A percentile compares a stretch with the other conserved stretches of the same genome.
These are phyloP conservation scores for Neoarius graeffei DNA, from an alignment of 2,113 vertebrate genomes.

Conservation along the genomic window DNA sequence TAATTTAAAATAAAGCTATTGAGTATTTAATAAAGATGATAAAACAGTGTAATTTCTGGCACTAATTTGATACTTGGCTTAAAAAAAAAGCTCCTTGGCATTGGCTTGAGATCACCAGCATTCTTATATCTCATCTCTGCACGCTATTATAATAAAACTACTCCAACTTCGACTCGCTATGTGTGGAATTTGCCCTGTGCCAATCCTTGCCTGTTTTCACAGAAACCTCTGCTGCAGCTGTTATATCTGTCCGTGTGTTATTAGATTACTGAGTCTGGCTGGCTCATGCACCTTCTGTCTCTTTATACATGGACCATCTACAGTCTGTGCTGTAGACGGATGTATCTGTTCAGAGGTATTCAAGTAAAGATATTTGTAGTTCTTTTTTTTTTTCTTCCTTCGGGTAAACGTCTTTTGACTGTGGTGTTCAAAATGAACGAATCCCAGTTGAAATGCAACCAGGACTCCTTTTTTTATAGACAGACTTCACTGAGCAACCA, in stretches of 20 bases:
- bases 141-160: neutral
- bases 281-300: neutral
- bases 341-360: neutral
- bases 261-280: slow-evolving; percentile 45
- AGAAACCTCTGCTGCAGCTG: slow-evolving; percentile 12
- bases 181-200: slow-evolving; percentile 6
- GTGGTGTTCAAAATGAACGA: neutral
- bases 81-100: neutral
- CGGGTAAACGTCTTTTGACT: neutral
- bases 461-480: neutral
- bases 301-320: slow-evolving; percentile 18
- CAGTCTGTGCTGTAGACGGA: neutral
- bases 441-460: neutral
- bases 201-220: neutral
- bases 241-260: slow-evolving; percentile 37
- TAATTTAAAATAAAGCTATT: neutral
- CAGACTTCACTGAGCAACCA: slow-evolving; percentile 11
- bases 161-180: neutral
- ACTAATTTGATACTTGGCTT: neutral
- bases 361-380: neutral
- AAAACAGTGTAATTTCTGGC: neutral
- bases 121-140: neutral
- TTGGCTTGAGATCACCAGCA: neutral
- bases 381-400: neutral
- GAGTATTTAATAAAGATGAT: neutral